Conservation (phyloP, 2,797 vertebrate genomes). For the Loriculus beryllinus region DNA sequence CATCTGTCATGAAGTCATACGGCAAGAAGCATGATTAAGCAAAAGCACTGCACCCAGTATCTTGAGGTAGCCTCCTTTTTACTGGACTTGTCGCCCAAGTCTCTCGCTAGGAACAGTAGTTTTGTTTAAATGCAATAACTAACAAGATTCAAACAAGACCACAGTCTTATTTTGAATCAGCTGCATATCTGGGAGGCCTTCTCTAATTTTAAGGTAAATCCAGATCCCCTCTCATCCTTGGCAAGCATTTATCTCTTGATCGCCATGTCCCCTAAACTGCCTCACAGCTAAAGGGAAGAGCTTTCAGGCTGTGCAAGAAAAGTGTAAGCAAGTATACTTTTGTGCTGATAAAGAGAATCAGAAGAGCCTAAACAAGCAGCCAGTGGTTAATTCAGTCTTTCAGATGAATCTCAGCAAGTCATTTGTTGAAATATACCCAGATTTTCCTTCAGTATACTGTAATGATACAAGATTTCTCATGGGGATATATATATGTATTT, state of each 20-base stretch:
- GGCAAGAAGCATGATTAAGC: neutral
- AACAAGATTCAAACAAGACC: neutral
- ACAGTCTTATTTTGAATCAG: neutral
- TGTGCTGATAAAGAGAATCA: neutral
- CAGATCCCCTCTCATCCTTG: neutral
- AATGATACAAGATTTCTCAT: neutral
- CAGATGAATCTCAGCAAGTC: neutral
- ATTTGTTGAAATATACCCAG: neutral
- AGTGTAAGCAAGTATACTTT: neutral
- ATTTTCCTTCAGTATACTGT: neutral
- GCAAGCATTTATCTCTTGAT: neutral
- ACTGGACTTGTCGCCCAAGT: neutral
- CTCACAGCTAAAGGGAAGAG: neutral
- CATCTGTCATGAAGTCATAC: neutral
- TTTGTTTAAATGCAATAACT: neutral
- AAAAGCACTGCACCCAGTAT: neutral
- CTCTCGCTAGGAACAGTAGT: neutral
- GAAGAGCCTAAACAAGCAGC: neutral
- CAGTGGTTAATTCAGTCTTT: neutral
- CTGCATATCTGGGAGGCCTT: neutral
- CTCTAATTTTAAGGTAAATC: conserved; percentile 17
- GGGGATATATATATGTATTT: neutral
- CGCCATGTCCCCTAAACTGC: neutral
- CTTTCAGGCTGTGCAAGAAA: neutral
- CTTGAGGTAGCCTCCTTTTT: neutral